A percentile compares a stretch with the other conserved stretches of the same genome.
phyloP scores from a whole-genome alignment of 2,113 vertebrate species.

The Oreochromis spilurus region DNA sequence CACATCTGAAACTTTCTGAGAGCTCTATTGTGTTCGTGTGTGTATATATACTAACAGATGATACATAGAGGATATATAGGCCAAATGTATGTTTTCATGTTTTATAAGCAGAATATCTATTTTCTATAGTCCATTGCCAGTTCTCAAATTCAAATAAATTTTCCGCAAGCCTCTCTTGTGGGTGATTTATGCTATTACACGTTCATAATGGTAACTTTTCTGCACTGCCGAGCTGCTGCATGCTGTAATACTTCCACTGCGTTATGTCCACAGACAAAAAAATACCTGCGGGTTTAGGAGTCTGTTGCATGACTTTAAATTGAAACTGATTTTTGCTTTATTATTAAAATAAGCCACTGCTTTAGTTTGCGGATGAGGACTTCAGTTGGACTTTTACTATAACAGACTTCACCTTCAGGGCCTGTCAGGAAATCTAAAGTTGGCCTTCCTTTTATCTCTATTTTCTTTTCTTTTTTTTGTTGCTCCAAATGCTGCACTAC shows the following conservation, averaged over 20 bases:
- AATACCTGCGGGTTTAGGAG: neutral
- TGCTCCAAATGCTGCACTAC: neutral
- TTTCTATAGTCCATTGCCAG: slow-evolving; percentile 84
- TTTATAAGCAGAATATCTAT: slow-evolving; percentile 73
- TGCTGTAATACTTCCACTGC: neutral
- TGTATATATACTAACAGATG: slow-evolving; percentile 20
- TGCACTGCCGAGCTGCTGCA: neutral
- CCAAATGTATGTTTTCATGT: slow-evolving; percentile 66
- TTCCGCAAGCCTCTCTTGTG: slow-evolving; percentile 74
- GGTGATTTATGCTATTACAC: slow-evolving; percentile 28
- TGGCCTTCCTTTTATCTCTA: neutral
- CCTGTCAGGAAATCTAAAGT: neutral
- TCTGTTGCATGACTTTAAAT: neutral
- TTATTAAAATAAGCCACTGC: neutral
- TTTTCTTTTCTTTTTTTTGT: fast-evolving
- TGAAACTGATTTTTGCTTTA: neutral
- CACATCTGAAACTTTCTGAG: neutral
- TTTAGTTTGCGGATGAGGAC: neutral
- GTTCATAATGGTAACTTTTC: neutral
- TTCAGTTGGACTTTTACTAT: neutral
- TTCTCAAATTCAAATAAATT: slow-evolving; percentile 92
- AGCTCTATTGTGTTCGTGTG: slow-evolving; percentile 10
- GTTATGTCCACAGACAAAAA: neutral
- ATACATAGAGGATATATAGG: slow-evolving; percentile 21
- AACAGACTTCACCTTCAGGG: neutral